Evolutionary conservation across 2,113 vertebrate species (phyloP), one percentile per base, ranked within the genome.

Genomic region (Sceloporus undulatus): DNA sequence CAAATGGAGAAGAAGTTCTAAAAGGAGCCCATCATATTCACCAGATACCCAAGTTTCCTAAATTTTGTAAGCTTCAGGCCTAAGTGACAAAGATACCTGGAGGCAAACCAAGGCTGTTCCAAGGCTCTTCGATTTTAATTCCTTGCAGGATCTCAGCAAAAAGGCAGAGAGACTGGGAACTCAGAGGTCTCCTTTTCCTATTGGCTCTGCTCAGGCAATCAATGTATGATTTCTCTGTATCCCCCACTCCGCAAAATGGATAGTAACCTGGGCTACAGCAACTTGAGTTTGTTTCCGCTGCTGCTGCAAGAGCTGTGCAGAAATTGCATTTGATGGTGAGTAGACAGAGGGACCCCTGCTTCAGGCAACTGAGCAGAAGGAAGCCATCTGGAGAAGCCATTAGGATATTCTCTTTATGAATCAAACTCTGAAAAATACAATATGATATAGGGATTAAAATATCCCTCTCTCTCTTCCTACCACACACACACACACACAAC

Each of bases 271-370:
- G 77, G 98, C 98, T 89, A 99, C 98, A 0, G 98, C 98, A 91
- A 99, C 98, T 94, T 99, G 98, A 0, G 98, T 99, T 96, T 99
- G 99, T 94, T 98, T 98, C 88, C 98, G 98, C 80, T 99, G 98
- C 92, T 99, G 99, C 92, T 98, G 98, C 85, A 99, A 97, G 94
- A 99, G 98, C 95, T 99, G 98, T 98, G 98, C 56, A 99, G 97
- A n/a, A 99, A 97, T 93, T 99, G 98, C 94, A 98, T 97, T 96
- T 99, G 99, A 95, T 99, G 98, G 88, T 98, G 98, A 40, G 97
- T 93, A 23, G 99, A 99, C 59, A 99, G 97, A 0, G 98, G 98
- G 0, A 96, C 97, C 13, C 96, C 97, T 0, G 97, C 91, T 42
- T 94, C 95, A 0, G 97, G 95, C 79, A 97, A 94, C 1, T 96